Evolutionary conservation across 2,888 invertebrate species (phyloP).

Genomic region (Micoletzkya japonica): DNA sequence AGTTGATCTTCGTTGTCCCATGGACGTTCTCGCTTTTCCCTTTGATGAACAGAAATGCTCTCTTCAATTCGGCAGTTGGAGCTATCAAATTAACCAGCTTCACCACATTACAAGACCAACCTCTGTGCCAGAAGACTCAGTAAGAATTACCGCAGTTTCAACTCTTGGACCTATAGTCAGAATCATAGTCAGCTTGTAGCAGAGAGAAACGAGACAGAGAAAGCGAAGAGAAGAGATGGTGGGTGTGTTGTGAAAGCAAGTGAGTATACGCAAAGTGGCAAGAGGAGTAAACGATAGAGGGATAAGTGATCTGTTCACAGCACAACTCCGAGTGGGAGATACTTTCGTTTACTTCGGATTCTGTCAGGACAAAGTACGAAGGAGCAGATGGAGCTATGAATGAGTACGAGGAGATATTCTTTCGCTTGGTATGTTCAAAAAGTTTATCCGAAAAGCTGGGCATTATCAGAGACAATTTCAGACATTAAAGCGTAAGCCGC

Average conservation of each 20-base stretch:
- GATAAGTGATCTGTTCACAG: constrained; percentile 24
- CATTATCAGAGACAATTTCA: not conserved
- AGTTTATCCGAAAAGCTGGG: no score
- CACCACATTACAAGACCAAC: constrained; percentile 11
- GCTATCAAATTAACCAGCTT: constrained; percentile 37
- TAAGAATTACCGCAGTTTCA: no score
- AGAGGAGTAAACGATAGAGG: no score
- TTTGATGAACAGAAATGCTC: constrained; percentile 49
- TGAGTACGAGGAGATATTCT: constrained; percentile 51
- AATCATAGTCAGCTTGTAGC: no score
- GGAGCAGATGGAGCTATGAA: constrained; percentile 43
- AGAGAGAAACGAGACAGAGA: no score
- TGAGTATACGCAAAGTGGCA: no score
- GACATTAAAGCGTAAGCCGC: constrained; percentile 45
- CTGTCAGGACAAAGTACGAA: constrained; percentile 43
- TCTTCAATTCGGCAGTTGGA: constrained; percentile 51
- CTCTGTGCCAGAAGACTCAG: not conserved
- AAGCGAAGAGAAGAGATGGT: no score
- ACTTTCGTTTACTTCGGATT: constrained; percentile 44
- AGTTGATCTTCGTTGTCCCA: constrained; percentile 45
- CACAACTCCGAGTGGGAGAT: constrained; percentile 53
- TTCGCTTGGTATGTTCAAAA: no score
- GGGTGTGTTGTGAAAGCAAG: no score
- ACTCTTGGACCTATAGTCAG: no score
- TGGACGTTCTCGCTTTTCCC: constrained; percentile 47